Percentiles rank a stretch among this genome's conserved stretches.
These are phyloP conservation scores for Cercopithecus petaurista DNA, from an alignment of 2,797 vertebrate species.

Conservation along the genomic window DNA sequence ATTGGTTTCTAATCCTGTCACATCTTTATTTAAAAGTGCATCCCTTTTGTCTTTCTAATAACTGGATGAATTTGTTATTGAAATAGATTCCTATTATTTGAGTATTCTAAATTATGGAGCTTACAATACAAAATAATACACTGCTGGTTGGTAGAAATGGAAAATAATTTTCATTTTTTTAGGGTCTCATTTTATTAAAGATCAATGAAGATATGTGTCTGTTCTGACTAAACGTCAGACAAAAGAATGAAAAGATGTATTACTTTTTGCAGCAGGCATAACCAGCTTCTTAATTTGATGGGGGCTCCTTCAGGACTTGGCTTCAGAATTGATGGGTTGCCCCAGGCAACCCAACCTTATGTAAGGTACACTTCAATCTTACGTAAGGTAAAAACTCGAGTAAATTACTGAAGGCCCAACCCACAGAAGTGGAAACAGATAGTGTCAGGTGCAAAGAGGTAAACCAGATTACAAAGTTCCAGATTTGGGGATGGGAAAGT, in stretches of 20 bases:
- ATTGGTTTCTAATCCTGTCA: conserved; percentile 77
- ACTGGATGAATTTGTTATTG: conserved; percentile 59
- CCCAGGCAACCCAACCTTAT: fast-evolving
- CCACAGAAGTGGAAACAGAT: neutral
- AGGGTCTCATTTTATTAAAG: neutral
- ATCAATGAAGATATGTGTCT: neutral
- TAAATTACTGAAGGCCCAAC: neutral
- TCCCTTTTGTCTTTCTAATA: conserved; percentile 78
- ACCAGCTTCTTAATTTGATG: neutral
- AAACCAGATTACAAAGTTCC: neutral
- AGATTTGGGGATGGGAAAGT: neutral
- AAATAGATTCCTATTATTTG: conserved; percentile 62
- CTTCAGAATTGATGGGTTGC: neutral
- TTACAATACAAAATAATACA: conserved; percentile 20
- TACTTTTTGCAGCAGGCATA: neutral
- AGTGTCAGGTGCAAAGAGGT: neutral
- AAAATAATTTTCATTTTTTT: conserved; percentile 27
- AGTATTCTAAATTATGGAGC: conserved; percentile 48
- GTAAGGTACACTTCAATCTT: neutral
- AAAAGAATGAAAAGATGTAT: neutral
- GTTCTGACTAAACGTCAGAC: neutral
- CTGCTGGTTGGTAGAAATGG: neutral
- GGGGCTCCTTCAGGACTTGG: neutral
- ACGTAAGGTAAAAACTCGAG: neutral
- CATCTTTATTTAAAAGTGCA: conserved; percentile 70